Evolutionary conservation across 2,113 vertebrate species (phyloP).

Genomic region (Triplophysa tibetana): DNA sequence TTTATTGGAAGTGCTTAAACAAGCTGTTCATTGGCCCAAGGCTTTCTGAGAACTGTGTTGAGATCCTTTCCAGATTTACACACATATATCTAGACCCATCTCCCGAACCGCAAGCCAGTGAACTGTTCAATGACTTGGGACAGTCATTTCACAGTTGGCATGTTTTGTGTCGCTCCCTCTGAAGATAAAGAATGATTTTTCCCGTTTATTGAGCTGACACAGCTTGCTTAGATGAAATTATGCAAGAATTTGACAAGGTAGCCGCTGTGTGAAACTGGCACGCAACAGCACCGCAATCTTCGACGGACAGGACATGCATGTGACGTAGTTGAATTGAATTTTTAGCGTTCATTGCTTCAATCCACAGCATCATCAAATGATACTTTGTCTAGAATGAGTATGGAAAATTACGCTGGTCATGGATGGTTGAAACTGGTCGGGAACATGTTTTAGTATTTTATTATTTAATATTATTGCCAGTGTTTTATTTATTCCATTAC

Average conservation of each 20-base stretch:
- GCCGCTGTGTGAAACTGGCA: constrained; percentile 39
- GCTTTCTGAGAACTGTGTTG: constrained; percentile 60
- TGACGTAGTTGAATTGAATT: constrained; percentile 47
- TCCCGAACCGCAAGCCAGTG: constrained; percentile 64
- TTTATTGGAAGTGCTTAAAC: constrained; percentile 74
- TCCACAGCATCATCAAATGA: constrained; percentile 61
- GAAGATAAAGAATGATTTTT: constrained; percentile 60
- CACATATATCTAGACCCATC: constrained; percentile 68
- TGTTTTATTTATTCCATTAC: too few species aligned
- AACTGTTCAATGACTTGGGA: constrained; percentile 67
- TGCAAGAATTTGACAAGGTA: constrained; percentile 53
- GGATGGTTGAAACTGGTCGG: constrained; percentile 36
- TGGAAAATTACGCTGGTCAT: constrained; percentile 31
- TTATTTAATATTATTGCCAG: not conserved
- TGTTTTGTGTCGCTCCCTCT: constrained; percentile 62
- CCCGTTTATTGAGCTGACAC: constrained; percentile 52
- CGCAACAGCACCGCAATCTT: constrained; percentile 37
- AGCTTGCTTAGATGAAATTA: constrained; percentile 51
- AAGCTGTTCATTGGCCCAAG: constrained; percentile 64
- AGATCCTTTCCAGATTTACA: constrained; percentile 72
- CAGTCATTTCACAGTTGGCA: constrained; percentile 71
- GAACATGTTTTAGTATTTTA: constrained; percentile 23
- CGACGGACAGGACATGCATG: constrained; percentile 41
- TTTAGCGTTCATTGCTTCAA: constrained; percentile 52
- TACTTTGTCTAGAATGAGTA: constrained; percentile 49